A percentile compares a stretch with the other conserved stretches of the same genome.
Conservation (phyloP, 2,113 vertebrate species). For the Pipa parva region DNA sequence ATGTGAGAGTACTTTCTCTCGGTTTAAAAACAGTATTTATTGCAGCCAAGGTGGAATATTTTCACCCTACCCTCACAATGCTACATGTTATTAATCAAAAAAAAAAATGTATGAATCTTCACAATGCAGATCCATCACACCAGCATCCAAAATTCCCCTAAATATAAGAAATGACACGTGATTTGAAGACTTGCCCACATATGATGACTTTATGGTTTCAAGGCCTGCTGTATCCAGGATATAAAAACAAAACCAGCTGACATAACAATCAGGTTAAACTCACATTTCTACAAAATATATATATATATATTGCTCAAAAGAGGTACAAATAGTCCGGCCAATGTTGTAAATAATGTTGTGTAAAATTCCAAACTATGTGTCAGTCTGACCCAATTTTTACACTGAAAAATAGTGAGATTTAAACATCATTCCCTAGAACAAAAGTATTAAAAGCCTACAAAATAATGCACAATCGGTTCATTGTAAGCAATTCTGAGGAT, state of each 20-base stretch:
- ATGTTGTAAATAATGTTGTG: neutral
- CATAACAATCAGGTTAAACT: constrained; percentile 4
- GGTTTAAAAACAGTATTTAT: constrained; percentile 18
- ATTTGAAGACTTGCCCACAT: neutral
- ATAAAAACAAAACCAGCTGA: constrained; percentile 14
- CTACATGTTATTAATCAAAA: constrained; percentile 7
- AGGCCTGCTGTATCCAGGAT: constrained; percentile 12
- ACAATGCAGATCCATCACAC: constrained; percentile 1
- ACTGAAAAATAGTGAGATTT: neutral
- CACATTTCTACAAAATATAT: neutral
- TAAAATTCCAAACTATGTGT: neutral
- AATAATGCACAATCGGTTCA: too few relatives aligned
- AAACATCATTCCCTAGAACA: too few relatives aligned
- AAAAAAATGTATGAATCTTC: constrained; percentile 1
- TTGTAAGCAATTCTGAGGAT: too few relatives aligned
- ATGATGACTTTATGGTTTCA: constrained; percentile 15
- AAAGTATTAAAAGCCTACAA: too few relatives aligned
- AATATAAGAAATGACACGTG: neutral
- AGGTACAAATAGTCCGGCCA: neutral
- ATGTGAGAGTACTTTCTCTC: neutral
- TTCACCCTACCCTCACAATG: constrained; percentile 13
- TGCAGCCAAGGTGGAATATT: constrained; percentile 24
- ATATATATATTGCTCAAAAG: constrained; percentile 1
- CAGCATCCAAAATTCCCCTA: neutral
- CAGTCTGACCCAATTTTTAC: neutral